Percentiles rank a stretch among this genome's conserved stretches.
Evolutionary conservation across 2,797 vertebrate species (phyloP).

Genomic region (Acanthis flammea): DNA sequence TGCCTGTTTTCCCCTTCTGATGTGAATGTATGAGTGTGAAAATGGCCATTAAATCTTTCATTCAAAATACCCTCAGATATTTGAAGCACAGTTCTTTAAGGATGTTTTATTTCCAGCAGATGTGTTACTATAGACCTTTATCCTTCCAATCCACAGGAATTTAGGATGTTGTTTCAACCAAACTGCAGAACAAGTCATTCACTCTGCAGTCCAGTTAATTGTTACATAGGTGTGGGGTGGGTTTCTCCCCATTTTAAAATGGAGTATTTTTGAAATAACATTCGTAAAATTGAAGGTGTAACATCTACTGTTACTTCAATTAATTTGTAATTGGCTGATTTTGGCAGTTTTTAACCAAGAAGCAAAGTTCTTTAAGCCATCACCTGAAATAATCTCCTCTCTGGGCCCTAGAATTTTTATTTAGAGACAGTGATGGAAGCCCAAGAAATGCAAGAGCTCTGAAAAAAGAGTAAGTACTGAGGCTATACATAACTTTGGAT

Average conservation of each 20-base stretch:
- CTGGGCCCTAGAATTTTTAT: background rate
- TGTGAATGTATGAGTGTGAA: conserved; percentile 7
- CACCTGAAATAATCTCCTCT: background rate
- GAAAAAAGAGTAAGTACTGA: background rate
- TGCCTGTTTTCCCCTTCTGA: background rate
- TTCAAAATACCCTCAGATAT: background rate
- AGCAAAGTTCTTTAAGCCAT: background rate
- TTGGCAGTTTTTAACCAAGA: background rate
- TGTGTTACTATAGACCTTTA: background rate
- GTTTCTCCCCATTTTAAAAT: background rate
- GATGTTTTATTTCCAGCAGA: conserved; percentile 4
- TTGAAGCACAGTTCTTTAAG: background rate
- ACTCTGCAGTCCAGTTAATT: background rate
- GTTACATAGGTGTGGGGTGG: accelerated
- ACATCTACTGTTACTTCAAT: background rate
- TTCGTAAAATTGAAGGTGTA: background rate
- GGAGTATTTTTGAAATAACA: background rate
- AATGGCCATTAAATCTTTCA: conserved; percentile 17
- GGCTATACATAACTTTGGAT: background rate
- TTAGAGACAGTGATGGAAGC: background rate
- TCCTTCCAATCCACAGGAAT: background rate
- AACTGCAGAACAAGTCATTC: background rate
- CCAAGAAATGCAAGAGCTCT: background rate
- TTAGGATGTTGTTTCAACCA: background rate
- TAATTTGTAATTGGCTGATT: background rate